These are phyloP conservation scores for Sesamia nonagrioides DNA, from an alignment of 1,140 invertebrate species.

Conservation along the genomic window DNA sequence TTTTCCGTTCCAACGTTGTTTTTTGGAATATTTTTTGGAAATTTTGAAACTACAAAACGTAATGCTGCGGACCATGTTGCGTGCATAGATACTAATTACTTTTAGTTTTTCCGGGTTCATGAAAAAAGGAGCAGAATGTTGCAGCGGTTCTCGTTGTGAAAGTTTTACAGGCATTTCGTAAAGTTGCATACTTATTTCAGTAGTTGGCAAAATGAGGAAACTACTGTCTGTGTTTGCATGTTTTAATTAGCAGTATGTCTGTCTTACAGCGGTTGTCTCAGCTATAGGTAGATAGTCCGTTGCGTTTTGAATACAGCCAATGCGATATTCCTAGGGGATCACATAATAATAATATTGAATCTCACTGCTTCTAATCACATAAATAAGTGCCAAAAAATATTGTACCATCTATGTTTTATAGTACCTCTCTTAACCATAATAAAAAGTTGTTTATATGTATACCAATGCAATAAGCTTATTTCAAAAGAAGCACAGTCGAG, in stretches of 20 bases:
- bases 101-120: conserved; percentile 29
- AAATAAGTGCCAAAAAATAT: too few relatives aligned
- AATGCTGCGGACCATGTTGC: conserved; percentile 15
- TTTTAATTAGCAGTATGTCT: conserved; percentile 7
- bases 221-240: not conserved
- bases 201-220: not conserved
- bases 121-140: conserved; percentile 22
- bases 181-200: conserved; percentile 18
- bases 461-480: not conserved
- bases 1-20: conserved; percentile 20
- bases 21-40: conserved; percentile 33
- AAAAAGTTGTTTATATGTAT: not conserved
- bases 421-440: not conserved
- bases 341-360: too few relatives aligned
- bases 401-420: too few relatives aligned
- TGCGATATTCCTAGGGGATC: too few relatives aligned
- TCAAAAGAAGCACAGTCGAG: conserved; percentile 1
- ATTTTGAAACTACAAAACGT: conserved; percentile 22
- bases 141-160: conserved; percentile 24
- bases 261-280: not conserved
- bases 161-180: conserved; percentile 3
- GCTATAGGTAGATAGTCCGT: too few relatives aligned
- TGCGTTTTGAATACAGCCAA: too few relatives aligned
- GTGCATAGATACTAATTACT: conserved; percentile 18
- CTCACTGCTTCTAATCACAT: too few relatives aligned